Base-by-base conservation (phyloP, 2,888 invertebrate species). In the Eupithecia pulchellata region DNA sequence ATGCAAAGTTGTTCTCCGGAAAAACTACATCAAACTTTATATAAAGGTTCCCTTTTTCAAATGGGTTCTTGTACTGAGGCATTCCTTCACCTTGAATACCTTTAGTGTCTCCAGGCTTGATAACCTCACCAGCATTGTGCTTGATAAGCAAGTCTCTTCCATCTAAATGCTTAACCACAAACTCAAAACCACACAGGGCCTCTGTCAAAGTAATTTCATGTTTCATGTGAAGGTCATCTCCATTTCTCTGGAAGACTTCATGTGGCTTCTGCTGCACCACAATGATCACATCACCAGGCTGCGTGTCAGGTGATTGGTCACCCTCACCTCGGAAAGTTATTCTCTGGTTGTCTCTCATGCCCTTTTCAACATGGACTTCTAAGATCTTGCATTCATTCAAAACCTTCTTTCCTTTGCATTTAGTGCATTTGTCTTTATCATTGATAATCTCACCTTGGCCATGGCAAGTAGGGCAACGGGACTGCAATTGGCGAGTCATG, bases 231-330 rank as follows among this genome's bases (percentile, higher is more conserved):
- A 97, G 93, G 87, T 97, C 97, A 86, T 97, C 95, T 66, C 96
- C 97, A 71, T 96, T 96, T 75, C 99, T 95, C 84, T 96, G 95
- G 91, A 98, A 99, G 57, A 95, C 84, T 6, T 97, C 96, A 91
- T 99, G 98, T 11, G 96, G 95, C 84, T 97, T 97, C 86, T 97
- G 96, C 84, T 97, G 96, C 71, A 99, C 91, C 57, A 99, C 95
- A 82, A 99, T 97, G 67, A 98, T 96, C 39, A 99, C 97, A 94
- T 99, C 98, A 13, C 99, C 99, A 20, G 98, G 96, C 81, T 97
- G 97, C 42, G 97, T 95, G 75, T 97, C 97, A 67, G 98, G 97
- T 93, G 97, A 95, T 84, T 99, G 98, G 89, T 99, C 98, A 39
- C 99, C 99, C 91, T 98, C 98, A 47, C 97, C 97, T 78, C 96